phyloP scores from a whole-genome alignment of 2,888 invertebrate genomes.

The Hydroisotoma schaefferi region DNA sequence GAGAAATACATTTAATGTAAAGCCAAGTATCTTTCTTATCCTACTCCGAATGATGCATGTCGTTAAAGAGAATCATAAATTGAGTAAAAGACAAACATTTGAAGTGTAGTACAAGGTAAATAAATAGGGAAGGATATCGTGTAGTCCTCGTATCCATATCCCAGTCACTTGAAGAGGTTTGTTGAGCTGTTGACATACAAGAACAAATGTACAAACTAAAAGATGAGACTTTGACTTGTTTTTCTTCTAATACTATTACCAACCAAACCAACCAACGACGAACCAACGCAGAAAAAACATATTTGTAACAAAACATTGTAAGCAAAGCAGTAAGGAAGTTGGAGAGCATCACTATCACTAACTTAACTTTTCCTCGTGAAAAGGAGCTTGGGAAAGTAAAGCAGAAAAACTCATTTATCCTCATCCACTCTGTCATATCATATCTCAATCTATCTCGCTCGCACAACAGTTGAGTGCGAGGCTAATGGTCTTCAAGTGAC shows the following conservation, averaged over 20 bases:
- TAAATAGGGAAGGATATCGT: constrained; percentile 32
- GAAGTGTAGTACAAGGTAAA: constrained; percentile 42
- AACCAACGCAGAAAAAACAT: no score
- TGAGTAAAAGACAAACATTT: constrained; percentile 35
- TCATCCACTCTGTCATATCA: constrained; percentile 4
- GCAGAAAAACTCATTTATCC: constrained; percentile 1
- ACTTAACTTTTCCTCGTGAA: neutral
- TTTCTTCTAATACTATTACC: neutral
- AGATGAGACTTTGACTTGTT: constrained; percentile 7
- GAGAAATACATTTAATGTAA: no score
- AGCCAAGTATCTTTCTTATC: no score
- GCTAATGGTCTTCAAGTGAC: constrained; percentile 1
- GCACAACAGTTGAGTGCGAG: neutral
- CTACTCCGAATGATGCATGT: constrained; percentile 31
- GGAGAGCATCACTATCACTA: neutral
- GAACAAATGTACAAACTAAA: constrained; percentile 37
- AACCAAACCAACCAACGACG: no score
- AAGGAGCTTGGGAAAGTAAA: neutral
- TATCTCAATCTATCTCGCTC: constrained; percentile 5
- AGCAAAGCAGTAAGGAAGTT: no score
- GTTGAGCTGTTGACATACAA: constrained; percentile 40
- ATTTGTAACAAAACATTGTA: no score
- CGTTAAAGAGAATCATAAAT: constrained; percentile 40
- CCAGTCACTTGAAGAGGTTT: constrained; percentile 31
- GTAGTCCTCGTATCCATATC: constrained; percentile 29